A percentile compares a stretch with the other conserved stretches of the same genome.
These are phyloP conservation scores for Corynorhinus townsendii DNA, from an alignment of 2,113 vertebrate genomes.

Conservation along the genomic window DNA sequence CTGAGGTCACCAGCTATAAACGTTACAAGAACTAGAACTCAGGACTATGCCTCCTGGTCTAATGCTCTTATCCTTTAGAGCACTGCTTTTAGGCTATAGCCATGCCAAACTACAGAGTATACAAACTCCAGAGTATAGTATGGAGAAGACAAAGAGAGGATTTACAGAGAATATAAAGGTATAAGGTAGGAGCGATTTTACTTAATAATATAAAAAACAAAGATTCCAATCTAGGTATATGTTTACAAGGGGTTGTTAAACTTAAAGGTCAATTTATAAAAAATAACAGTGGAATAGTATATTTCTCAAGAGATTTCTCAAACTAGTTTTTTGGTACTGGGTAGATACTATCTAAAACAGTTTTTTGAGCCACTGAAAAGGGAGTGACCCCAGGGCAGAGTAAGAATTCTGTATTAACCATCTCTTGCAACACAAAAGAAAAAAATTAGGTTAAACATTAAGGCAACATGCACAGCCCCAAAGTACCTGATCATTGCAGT, in stretches of 20 bases:
- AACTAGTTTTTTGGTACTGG: not conserved
- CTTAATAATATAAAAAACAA: not conserved
- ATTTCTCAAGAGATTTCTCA: slow-evolving; percentile 5
- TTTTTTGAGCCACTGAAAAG: not conserved
- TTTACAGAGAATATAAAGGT: not conserved
- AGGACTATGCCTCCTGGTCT: not conserved
- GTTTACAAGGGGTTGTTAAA: not conserved
- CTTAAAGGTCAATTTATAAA: not conserved
- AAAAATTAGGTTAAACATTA: not conserved
- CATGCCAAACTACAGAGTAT: not conserved
- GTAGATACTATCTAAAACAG: not conserved
- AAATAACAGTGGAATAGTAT: not conserved
- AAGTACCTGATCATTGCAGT: not conserved
- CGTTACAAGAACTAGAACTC: not conserved
- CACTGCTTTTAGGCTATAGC: not conserved
- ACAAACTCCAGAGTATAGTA: not conserved
- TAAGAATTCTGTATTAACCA: not conserved
- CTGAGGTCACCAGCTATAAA: not conserved
- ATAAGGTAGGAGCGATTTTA: not conserved
- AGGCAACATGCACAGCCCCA: not conserved
- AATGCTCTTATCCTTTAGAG: not conserved
- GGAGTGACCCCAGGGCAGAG: not conserved
- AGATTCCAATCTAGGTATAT: not conserved
- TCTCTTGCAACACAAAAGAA: not conserved
- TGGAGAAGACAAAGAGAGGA: not conserved